Conservation (phyloP, 2,797 vertebrate species). For the Alosa sapidissima region DNA sequence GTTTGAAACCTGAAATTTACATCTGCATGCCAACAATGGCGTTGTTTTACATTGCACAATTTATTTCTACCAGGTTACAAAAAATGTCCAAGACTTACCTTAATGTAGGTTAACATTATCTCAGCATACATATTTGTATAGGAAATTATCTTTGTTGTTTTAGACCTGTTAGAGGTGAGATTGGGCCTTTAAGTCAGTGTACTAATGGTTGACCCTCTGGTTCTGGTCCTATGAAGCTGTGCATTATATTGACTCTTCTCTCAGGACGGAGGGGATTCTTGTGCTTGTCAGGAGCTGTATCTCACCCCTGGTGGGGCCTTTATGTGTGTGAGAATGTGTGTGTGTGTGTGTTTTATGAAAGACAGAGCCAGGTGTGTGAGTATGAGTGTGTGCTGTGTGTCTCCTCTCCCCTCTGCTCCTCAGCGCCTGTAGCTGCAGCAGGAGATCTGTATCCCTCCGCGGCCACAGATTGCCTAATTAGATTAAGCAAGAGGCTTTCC, state of each 20-base stretch:
- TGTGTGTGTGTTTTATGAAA: background rate
- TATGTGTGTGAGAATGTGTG: background rate
- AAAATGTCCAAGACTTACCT: background rate
- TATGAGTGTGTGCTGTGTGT: constrained; percentile 21
- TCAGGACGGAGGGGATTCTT: background rate
- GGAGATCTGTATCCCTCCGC: constrained; percentile 56
- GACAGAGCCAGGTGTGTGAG: background rate
- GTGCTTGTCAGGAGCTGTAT: background rate
- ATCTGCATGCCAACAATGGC: background rate
- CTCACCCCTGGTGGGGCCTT: background rate
- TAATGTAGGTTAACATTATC: background rate
- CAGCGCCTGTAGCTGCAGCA: constrained; percentile 40
- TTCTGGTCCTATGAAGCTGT: background rate
- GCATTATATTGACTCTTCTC: background rate
- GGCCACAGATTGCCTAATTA: constrained; percentile 85
- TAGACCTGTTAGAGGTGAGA: background rate
- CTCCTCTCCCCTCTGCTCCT: constrained; percentile 25
- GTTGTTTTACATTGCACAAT: background rate
- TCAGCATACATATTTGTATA: background rate
- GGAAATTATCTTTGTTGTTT: background rate
- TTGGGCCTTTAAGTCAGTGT: background rate
- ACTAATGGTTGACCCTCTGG: background rate
- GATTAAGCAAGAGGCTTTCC: constrained; percentile 89
- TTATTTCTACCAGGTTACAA: background rate
- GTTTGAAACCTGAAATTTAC: background rate